Evolutionary conservation across 2,797 vertebrate genomes (phyloP), one percentile per base, ranked within the genome.

Genomic region (Poeciliopsis gracilis): DNA sequence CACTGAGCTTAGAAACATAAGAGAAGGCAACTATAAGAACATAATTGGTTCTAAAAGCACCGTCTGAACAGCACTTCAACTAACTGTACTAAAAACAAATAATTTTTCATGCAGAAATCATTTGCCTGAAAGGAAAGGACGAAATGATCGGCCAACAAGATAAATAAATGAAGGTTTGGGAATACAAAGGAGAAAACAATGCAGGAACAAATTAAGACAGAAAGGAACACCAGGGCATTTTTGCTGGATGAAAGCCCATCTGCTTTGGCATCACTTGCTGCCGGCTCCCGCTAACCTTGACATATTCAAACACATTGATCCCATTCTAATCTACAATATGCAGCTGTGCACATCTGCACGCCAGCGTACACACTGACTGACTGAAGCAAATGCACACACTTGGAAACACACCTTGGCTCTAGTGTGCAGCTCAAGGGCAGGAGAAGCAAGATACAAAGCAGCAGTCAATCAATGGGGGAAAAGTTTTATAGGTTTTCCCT

Each of bases 291-390:
- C 88, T 88, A 91, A 94, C 90, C 91, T 91, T 93, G 91, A 93
- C 87, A 92, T 87, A 89, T 88, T 91, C 88, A 91, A 92, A 93
- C 87, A 86, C 89, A 95, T 90, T 92, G 90, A 95, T 94, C 86
- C 90, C 78, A 83, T 81, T 84, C 88, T 91, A 91, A 92, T 94
- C 88, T 92, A 78, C 82, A 90, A 76, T 82, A 73, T 38, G 73
- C 69, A 78, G 69, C 55, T 33, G 46, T 69, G 80, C 53, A 63
- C 81, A 78, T 15, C 18, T 77, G 76, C 73, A 70, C 84, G 80
- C 15, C 33, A 53, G 20, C 76, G 18, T 15, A 80, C 33, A 73
- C 75, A 78, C 78, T 55, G 53, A 66, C 72, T 69, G 72, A 81
- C 73, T 73, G 66, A 4, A 51, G 71, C 59, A n/a, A 67, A 49